phyloP scores from a whole-genome alignment of 2,113 vertebrate genomes.

The Hyaena hyaena region DNA sequence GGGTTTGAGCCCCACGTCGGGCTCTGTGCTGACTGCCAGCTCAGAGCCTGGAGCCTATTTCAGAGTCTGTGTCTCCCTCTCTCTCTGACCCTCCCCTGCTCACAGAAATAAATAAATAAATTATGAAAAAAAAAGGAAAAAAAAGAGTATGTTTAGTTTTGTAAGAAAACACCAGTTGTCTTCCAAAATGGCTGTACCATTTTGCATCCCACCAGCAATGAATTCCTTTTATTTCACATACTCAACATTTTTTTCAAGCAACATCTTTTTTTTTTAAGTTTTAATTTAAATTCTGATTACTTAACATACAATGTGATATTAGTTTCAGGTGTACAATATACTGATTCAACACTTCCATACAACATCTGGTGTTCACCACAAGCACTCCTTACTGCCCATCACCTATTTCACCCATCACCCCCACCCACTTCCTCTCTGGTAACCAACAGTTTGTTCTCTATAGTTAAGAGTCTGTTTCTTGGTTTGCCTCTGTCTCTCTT shows the following conservation, averaged over 20 bases:
- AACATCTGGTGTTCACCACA: not conserved
- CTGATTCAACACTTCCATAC: not conserved
- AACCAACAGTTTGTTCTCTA: not conserved
- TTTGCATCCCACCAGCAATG: not conserved
- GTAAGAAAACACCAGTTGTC: not conserved
- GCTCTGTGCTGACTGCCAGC: too few relatives aligned
- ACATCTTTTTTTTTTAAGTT: not conserved
- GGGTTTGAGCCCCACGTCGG: too few relatives aligned
- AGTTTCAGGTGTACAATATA: not conserved
- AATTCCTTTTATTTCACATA: not conserved
- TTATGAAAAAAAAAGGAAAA: too few relatives aligned
- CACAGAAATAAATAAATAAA: too few relatives aligned
- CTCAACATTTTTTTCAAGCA: not conserved
- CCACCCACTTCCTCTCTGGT: not conserved
- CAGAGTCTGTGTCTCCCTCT: too few relatives aligned
- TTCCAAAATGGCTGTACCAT: not conserved
- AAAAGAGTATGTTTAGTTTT: not conserved
- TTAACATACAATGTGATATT: not conserved
- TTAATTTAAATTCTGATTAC: not conserved
- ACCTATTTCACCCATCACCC: not conserved
- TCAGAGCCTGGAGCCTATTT: too few relatives aligned
- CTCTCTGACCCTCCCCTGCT: too few relatives aligned
- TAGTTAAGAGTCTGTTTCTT: not conserved
- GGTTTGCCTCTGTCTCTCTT: not conserved
- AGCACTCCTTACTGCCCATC: not conserved